Percentiles rank a stretch among this genome's conserved stretches.
phyloP scores from a whole-genome alignment of 64 coral and sea anemone species.

The Montipora cactus region DNA sequence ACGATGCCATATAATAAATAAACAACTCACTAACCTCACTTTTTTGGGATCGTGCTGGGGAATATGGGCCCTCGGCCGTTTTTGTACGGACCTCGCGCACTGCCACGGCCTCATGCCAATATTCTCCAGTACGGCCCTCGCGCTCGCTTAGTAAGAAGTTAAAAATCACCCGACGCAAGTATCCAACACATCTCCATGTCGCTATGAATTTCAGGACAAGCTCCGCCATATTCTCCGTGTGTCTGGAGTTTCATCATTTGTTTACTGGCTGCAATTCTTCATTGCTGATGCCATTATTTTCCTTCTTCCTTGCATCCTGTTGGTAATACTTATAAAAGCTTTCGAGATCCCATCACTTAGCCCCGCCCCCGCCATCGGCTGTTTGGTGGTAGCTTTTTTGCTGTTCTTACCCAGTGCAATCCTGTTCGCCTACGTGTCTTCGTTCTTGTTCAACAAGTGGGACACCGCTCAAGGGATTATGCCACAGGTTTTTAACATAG shows the following conservation, averaged over 20 bases:
- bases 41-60: too few species aligned
- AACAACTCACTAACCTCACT: too few species aligned
- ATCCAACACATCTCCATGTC: background rate
- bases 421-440: conserved; percentile 68
- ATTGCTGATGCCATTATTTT: conserved; percentile 69
- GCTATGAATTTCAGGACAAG: conserved; percentile 30
- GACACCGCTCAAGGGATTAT: conserved; percentile 73
- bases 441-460: conserved; percentile 80
- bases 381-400: conserved; percentile 56
- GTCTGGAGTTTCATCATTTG: conserved; percentile 67
- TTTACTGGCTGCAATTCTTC: conserved; percentile 82
- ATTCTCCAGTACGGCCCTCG: too few species aligned
- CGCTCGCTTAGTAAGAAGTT: too few species aligned
- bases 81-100: too few species aligned
- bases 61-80: too few species aligned
- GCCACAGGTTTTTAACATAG: conserved; percentile 48
- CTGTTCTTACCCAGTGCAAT: conserved; percentile 71
- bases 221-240: conserved; percentile 80
- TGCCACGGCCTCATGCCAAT: background rate
- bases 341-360: conserved; percentile 73
- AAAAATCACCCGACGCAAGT: too few species aligned
- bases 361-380: conserved; percentile 67
- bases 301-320: conserved; percentile 46
- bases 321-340: conserved; percentile 75
- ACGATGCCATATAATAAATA: too few species aligned